Evolutionary conservation across 2,888 invertebrate species (phyloP), one percentile per base, ranked within the genome.

Genomic region (Noctua pronuba): DNA sequence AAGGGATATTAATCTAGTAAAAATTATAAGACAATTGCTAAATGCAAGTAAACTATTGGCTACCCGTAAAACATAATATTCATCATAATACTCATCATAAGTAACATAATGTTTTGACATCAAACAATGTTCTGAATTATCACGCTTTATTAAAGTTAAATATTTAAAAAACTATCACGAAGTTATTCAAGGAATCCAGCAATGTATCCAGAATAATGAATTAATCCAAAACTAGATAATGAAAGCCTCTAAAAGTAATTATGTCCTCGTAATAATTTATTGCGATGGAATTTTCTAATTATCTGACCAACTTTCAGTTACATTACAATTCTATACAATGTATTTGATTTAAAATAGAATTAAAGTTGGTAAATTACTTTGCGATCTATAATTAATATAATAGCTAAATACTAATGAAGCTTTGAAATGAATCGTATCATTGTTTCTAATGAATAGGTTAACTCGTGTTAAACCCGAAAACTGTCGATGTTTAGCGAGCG

Each of bases 281-380:
- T 73, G 55, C 67, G 70, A 70, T 79, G 69, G 84, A 73, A 82
- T 83, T 78, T 82, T 71, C 66, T 79, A 83, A 83, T 82, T 83
- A 73, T 83, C 55, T 79, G 66, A 79, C 66, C 69, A 71, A 83
- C 28, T 62, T 73, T 62, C 28, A 55, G 38, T 67, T n/a, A 78
- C 70, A 62, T 67, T n/a, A 78, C 70, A 62, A 58, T 67, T 73
- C 28, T 68, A 52, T 52, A 41, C 75, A 68, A 58, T 69, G 38
- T 41, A 38, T 58, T 46, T 80, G 58, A 67, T 67, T 82, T 75
- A 55, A 55, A 80, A 55, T 82, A 75, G 1, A 80, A 55, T 68
- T 18, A 28, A 55, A 67, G 67, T 75, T 41, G 28, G 31, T 41
- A 21, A 69, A 65, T 68, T 24, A 68, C 31, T 68, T 75, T 38